Percentiles rank a stretch among this genome's conserved stretches.
These are phyloP conservation scores for Phorcus lineatus DNA, from an alignment of 2,888 invertebrate species.

Conservation along the genomic window DNA sequence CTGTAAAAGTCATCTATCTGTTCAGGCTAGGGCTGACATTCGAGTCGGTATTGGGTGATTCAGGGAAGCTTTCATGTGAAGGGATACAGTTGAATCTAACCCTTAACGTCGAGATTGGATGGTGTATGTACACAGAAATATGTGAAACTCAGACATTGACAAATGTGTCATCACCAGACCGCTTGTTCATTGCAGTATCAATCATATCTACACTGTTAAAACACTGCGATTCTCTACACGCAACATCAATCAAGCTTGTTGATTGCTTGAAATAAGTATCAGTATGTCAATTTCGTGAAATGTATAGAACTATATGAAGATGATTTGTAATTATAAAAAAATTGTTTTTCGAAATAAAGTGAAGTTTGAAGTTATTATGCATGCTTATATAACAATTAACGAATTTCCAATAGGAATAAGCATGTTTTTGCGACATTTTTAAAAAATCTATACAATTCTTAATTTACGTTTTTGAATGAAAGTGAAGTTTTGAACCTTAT, in stretches of 20 bases:
- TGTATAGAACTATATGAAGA: too few species aligned
- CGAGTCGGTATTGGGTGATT: neutral
- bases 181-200: constrained; percentile 5
- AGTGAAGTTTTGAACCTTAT: too few species aligned
- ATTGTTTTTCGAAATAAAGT: too few species aligned
- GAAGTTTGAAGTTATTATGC: too few species aligned
- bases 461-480: too few species aligned
- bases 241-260: neutral
- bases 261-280: neutral
- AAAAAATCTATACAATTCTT: too few species aligned
- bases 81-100: neutral
- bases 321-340: too few species aligned
- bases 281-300: neutral
- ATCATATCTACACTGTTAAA: neutral
- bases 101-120: neutral
- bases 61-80: neutral
- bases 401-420: too few species aligned
- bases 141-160: neutral
- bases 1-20: too few species aligned
- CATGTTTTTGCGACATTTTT: too few species aligned
- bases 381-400: too few species aligned
- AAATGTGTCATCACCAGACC: neutral
- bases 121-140: neutral
- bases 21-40: too few species aligned
- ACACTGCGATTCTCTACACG: neutral